Evolutionary conservation across 2,888 invertebrate species (phyloP).

Genomic region (Helleia helle): DNA sequence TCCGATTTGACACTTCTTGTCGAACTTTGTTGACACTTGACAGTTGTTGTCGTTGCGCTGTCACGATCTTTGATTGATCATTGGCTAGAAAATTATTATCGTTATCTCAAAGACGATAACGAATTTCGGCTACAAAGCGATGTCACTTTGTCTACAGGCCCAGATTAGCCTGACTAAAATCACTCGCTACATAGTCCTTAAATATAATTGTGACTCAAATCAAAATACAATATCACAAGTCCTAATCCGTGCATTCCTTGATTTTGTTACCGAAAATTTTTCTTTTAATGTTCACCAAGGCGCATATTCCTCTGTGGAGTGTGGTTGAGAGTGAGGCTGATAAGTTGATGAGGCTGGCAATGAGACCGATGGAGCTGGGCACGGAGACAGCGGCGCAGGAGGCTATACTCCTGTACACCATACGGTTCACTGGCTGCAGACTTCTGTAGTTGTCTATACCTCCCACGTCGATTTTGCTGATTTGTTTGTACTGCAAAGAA

Average conservation of each 20-base stretch:
- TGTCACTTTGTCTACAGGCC: too few species aligned
- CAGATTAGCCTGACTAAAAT: too few species aligned
- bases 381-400: constrained; percentile 35
- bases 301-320: constrained; percentile 37
- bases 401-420: constrained; percentile 48
- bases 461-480: constrained; percentile 47
- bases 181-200: too few species aligned
- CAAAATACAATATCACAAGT: too few species aligned
- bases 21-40: too few species aligned
- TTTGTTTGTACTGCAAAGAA: constrained; percentile 46
- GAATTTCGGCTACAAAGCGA: too few species aligned
- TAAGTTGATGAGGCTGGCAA: constrained; percentile 35
- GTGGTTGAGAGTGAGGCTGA: constrained; percentile 30
- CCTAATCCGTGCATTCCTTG: constrained; percentile 25
- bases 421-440: constrained; percentile 44
- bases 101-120: too few species aligned
- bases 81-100: too few species aligned
- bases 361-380: constrained; percentile 29
- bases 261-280: constrained; percentile 32
- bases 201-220: too few species aligned
- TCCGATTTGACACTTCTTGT: too few species aligned
- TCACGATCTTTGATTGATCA: too few species aligned
- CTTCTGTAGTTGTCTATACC: constrained; percentile 60
- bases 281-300: constrained; percentile 37
- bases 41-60: too few species aligned